phyloP scores from a whole-genome alignment of 2,797 vertebrate genomes.

The Poeciliopsis turneri region DNA sequence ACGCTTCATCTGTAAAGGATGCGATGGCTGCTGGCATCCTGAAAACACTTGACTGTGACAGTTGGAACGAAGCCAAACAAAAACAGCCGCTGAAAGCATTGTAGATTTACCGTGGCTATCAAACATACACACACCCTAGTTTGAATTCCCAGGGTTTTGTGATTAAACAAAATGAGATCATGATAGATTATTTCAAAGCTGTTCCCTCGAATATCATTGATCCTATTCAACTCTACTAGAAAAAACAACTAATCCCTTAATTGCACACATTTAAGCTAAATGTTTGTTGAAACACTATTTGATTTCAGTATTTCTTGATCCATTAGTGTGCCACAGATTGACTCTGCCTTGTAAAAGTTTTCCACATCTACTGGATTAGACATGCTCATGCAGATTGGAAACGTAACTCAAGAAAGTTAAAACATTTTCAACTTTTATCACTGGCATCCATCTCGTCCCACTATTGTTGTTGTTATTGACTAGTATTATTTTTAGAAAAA shows the following conservation, averaged over 20 bases:
- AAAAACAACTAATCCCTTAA: not conserved
- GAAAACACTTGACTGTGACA: not conserved
- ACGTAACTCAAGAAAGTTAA: too few species aligned
- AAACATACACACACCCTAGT: not conserved
- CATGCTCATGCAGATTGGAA: too few species aligned
- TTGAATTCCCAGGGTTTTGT: not conserved
- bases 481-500: too few species aligned
- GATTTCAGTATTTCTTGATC: not conserved
- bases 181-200: not conserved
- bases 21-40: slow-evolving; percentile 15
- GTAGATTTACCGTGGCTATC: not conserved
- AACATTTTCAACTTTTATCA: too few species aligned
- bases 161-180: not conserved
- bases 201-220: not conserved
- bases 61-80: not conserved
- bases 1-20: slow-evolving; percentile 36
- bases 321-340: not conserved
- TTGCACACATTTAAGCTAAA: not conserved
- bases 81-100: not conserved
- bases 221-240: not conserved
- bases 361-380: not conserved
- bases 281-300: not conserved
- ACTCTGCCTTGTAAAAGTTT: not conserved
- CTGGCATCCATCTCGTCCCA: too few species aligned
- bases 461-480: too few species aligned